Percentiles rank a stretch among this genome's conserved stretches.
These are phyloP conservation scores for Stomorhina lunata DNA, from an alignment of 2,888 invertebrate genomes.

Conservation along the genomic window DNA sequence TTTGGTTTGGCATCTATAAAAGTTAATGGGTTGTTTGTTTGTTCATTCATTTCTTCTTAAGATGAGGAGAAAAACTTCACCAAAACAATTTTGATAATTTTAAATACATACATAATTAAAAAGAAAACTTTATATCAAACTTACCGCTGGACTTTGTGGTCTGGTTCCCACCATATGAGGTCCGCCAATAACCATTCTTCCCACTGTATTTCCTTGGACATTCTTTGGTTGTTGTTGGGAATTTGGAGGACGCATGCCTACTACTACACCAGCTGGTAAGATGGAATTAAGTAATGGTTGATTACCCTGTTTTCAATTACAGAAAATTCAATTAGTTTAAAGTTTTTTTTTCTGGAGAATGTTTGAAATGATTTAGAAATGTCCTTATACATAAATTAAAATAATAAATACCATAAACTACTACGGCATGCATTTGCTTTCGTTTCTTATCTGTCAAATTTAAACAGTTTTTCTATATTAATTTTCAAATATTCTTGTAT, in stretches of 20 bases:
- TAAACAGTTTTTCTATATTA: slow-evolving; percentile 2
- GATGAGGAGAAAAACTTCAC: too few species aligned
- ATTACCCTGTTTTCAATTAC: slow-evolving; percentile 76
- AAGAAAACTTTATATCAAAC: slow-evolving; percentile 53
- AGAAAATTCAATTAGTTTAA: slow-evolving; percentile 20
- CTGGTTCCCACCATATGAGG: slow-evolving; percentile 91
- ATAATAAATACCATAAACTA: slow-evolving; percentile 39
- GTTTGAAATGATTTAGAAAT: background rate
- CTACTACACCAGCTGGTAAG: slow-evolving; percentile 88
- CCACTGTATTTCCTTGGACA: slow-evolving; percentile 86
- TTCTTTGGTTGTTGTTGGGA: slow-evolving; percentile 84
- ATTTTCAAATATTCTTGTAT: slow-evolving; percentile 23
- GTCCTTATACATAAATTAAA: background rate
- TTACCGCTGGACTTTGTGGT: slow-evolving; percentile 87
- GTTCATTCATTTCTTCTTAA: slow-evolving; percentile 3
- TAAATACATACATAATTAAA: background rate
- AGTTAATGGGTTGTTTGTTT: too few species aligned
- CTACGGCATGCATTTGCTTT: slow-evolving; percentile 66
- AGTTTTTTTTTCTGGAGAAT: slow-evolving; percentile 4
- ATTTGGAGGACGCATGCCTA: slow-evolving; percentile 90
- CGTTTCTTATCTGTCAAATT: slow-evolving; percentile 30
- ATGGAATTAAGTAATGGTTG: slow-evolving; percentile 85
- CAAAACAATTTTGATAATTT: too few species aligned
- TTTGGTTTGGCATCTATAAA: background rate
- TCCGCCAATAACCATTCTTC: slow-evolving; percentile 90